Evolutionary conservation across 2,113 vertebrate genomes (phyloP).

Genomic region (Carettochelys insculpta): DNA sequence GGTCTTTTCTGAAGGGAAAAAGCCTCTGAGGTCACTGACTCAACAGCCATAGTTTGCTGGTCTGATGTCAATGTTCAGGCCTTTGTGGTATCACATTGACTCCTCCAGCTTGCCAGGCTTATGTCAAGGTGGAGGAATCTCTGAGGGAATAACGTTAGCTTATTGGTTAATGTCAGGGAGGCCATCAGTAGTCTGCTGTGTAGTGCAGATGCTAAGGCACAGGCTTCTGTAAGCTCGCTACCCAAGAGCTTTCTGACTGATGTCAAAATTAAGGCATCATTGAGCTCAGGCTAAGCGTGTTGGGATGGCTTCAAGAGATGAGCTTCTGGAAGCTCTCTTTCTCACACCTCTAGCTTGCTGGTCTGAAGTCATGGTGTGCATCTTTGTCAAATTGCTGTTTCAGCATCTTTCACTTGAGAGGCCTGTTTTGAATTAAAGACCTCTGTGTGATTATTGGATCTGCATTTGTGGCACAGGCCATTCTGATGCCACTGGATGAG

Average conservation of each 20-base stretch:
- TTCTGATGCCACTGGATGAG: neutral
- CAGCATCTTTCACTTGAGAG: neutral
- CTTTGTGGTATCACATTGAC: neutral
- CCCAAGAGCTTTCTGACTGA: neutral
- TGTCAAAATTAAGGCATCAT: constrained; percentile 4
- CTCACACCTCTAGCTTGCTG: neutral
- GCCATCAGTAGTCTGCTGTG: neutral
- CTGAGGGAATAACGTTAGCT: neutral
- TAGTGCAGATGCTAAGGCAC: neutral
- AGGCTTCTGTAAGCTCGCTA: neutral
- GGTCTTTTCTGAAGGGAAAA: too few relatives aligned
- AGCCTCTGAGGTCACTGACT: too few relatives aligned
- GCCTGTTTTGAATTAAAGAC: neutral
- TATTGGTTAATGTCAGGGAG: neutral
- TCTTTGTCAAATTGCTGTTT: neutral
- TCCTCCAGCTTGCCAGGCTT: neutral
- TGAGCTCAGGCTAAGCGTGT: neutral
- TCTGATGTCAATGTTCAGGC: neutral
- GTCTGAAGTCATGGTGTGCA: neutral
- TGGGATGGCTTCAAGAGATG: neutral
- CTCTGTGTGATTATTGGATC: neutral
- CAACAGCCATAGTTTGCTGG: neutral
- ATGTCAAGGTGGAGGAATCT: neutral
- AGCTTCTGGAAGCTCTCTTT: neutral
- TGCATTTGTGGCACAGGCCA: neutral